Percentiles rank a stretch among this genome's conserved stretches.
Evolutionary conservation across 2,888 invertebrate species (phyloP).

Genomic region (Xylota segnis): DNA sequence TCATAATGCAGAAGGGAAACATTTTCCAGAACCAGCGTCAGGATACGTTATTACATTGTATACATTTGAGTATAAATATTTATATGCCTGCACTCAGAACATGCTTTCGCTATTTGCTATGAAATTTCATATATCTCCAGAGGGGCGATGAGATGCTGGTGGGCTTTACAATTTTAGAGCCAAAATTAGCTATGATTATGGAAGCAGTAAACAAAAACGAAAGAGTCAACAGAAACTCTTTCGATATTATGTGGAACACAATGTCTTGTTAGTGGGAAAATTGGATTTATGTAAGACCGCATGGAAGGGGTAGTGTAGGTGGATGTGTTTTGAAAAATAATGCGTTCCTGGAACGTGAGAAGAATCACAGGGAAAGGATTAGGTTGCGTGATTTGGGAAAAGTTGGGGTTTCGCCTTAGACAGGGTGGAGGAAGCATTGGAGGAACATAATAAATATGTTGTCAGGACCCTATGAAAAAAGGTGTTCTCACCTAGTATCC

Average conservation of each 20-base stretch:
- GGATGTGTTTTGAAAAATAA: too few relatives aligned
- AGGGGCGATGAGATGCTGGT: not conserved
- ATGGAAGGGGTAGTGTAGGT: constrained; percentile 6
- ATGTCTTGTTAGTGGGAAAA: constrained; percentile 4
- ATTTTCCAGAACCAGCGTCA: constrained; percentile 8
- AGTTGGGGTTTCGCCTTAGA: too few relatives aligned
- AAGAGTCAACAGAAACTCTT: constrained; percentile 1
- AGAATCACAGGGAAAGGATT: not conserved
- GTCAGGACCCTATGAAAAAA: too few relatives aligned
- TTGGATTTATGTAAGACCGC: not conserved
- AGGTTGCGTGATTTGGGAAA: not conserved
- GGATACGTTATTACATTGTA: constrained; percentile 36
- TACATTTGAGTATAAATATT: constrained; percentile 39
- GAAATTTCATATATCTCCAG: constrained; percentile 27
- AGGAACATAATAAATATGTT: too few relatives aligned
- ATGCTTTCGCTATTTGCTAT: constrained; percentile 50
- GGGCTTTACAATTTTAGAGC: constrained; percentile 12
- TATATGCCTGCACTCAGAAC: constrained; percentile 41
- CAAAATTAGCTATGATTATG: constrained; percentile 15
- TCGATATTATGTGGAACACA: constrained; percentile 23
- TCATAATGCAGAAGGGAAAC: constrained; percentile 25
- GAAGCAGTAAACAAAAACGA: constrained; percentile 1
- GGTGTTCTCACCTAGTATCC: too few relatives aligned
- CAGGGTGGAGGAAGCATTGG: too few relatives aligned
- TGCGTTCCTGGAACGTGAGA: not conserved